phyloP scores from a whole-genome alignment of 1,140 invertebrate genomes.

The Ips typographus region DNA sequence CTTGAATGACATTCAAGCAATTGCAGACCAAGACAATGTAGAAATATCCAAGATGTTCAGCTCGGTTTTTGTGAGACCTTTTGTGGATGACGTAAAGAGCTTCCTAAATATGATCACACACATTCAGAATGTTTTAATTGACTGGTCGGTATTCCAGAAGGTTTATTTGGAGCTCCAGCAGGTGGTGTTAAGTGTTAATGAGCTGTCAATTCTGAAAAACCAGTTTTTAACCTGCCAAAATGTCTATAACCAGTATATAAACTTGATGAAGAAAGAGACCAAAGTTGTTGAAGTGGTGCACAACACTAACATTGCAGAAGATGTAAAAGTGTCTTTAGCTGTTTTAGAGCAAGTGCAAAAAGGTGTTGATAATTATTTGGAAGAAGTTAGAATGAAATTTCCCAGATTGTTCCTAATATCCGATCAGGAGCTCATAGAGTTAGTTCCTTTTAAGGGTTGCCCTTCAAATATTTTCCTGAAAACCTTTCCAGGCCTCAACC shows the following conservation, averaged over 20 bases:
- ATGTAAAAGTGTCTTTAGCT: conserved; percentile 67
- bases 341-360: conserved; percentile 78
- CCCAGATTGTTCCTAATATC: conserved; percentile 92
- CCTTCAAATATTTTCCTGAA: conserved; percentile 58
- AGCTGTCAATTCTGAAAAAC: neutral
- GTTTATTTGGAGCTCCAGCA: conserved; percentile 5
- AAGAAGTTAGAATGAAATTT: conserved; percentile 86
- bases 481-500: conserved; percentile 72
- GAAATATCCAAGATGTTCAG: conserved; percentile 84
- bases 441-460: conserved; percentile 66
- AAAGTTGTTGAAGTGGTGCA: conserved; percentile 61
- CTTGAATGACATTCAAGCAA: conserved; percentile 78
- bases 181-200: neutral
- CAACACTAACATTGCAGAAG: conserved; percentile 69
- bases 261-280: conserved; percentile 59
- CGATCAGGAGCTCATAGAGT: conserved; percentile 92
- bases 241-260: conserved; percentile 38
- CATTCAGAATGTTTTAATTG: conserved; percentile 59
- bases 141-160: conserved; percentile 75
- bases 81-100: conserved; percentile 68
- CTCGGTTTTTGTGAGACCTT: conserved; percentile 87
- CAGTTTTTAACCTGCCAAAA: neutral
- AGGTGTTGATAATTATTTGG: conserved; percentile 86
- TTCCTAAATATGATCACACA: conserved; percentile 79
- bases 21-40: conserved; percentile 85